Percentiles rank a stretch among this genome's conserved stretches.
Evolutionary conservation across 2,888 invertebrate species (phyloP).

Genomic region (Rhingia campestris): DNA sequence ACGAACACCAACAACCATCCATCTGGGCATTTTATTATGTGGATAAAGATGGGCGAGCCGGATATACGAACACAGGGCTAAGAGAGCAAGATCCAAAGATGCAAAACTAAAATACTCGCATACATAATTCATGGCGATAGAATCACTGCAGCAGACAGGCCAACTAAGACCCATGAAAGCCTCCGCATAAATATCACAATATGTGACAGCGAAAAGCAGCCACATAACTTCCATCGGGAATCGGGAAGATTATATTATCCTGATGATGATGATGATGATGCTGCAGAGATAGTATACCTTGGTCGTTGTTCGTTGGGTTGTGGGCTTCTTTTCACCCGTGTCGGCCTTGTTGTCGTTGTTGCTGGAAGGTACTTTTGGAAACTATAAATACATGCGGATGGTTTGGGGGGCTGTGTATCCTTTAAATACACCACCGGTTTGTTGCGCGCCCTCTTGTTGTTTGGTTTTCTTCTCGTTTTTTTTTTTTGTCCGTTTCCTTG

Average conservation of each 20-base stretch:
- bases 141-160: constrained; percentile 77
- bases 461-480: constrained; percentile 32
- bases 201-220: constrained; percentile 77
- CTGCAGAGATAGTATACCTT: constrained; percentile 66
- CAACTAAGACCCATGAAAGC: constrained; percentile 76
- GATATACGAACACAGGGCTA: constrained; percentile 20
- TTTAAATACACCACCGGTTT: constrained; percentile 65
- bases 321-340: constrained; percentile 21
- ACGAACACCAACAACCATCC: constrained; percentile 30
- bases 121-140: constrained; percentile 77
- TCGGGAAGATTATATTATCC: constrained; percentile 74
- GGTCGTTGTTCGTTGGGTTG: constrained; percentile 26
- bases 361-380: constrained; percentile 56
- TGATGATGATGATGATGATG: constrained; percentile 67
- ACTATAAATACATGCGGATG: constrained; percentile 67
- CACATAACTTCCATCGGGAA: constrained; percentile 77
- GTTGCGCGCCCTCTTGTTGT: constrained; percentile 60
- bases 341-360: constrained; percentile 8
- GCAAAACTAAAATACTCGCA: constrained; percentile 74
- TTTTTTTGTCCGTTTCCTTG: constrained; percentile 42
- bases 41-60: constrained; percentile 54
- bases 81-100: constrained; percentile 52
- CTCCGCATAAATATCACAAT: constrained; percentile 77
- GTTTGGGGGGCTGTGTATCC: constrained; percentile 46
- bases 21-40: constrained; percentile 69